Evolutionary conservation across 2,113 vertebrate genomes (phyloP).

Genomic region (Megatriorchis doriae): DNA sequence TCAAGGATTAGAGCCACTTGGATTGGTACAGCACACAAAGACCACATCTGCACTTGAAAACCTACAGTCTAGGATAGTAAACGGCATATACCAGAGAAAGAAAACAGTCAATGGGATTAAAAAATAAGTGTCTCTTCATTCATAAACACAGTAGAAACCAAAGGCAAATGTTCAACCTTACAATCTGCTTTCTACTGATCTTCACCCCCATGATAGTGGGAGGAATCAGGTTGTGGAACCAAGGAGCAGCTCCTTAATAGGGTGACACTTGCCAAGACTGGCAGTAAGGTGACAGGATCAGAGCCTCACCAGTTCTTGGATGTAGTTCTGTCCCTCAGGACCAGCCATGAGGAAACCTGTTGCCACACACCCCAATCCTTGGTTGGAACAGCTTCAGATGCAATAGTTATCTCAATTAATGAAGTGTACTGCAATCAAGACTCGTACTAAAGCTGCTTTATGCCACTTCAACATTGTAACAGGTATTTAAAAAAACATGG

Average conservation of each 20-base stretch:
- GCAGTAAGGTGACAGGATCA: not conserved
- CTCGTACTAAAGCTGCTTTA: not conserved
- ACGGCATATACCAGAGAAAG: not conserved
- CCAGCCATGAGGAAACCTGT: not conserved
- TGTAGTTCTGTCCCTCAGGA: not conserved
- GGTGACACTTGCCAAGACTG: not conserved
- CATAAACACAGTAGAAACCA: not conserved
- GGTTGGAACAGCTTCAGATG: not conserved
- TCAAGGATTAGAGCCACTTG: not conserved
- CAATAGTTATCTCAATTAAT: not conserved
- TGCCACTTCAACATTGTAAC: not conserved
- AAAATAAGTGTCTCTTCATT: not conserved
- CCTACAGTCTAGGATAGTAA: not conserved
- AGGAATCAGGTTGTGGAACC: not conserved
- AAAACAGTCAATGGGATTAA: not conserved
- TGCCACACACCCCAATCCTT: accelerated
- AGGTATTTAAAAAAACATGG: not conserved
- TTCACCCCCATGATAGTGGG: accelerated
- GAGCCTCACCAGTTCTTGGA: not conserved
- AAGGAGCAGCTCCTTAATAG: not conserved
- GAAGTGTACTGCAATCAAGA: not conserved
- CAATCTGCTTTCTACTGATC: not conserved
- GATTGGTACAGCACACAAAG: not conserved
- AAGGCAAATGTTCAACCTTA: not conserved
- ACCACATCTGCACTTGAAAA: not conserved